Percentiles rank a stretch among this genome's conserved stretches.
Conservation (phyloP, 2,113 vertebrate genomes). For the Ameiurus melas region DNA sequence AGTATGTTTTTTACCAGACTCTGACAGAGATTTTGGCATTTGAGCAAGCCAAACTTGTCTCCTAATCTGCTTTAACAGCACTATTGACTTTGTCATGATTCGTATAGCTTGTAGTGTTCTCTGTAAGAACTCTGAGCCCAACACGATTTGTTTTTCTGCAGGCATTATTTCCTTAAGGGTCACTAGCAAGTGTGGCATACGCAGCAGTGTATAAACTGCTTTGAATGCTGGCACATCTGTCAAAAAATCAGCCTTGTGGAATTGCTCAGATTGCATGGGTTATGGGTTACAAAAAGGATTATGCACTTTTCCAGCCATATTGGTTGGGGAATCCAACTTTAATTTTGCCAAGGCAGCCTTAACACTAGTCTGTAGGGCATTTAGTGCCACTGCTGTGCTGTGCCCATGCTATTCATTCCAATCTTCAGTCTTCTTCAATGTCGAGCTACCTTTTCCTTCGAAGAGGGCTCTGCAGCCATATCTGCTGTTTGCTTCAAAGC, state of each 20-base stretch:
- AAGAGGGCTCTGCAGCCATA: background rate
- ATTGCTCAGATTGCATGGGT: background rate
- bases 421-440: background rate
- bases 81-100: background rate
- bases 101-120: background rate
- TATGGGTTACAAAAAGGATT: background rate
- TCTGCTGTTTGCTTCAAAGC: background rate
- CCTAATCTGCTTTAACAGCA: background rate
- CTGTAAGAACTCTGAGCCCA: background rate
- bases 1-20: background rate
- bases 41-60: background rate
- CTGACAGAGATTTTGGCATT: background rate
- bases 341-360: background rate
- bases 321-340: background rate
- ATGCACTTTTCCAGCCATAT: background rate
- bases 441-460: background rate
- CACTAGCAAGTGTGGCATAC: background rate
- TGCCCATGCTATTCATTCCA: background rate
- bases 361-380: background rate
- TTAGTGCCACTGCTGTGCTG: background rate
- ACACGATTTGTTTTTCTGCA: background rate
- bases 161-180: background rate
- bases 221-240: background rate
- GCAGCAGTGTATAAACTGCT: background rate
- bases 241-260: background rate